Evolutionary conservation across 2,888 invertebrate species (phyloP), one percentile per base, ranked within the genome.

Genomic region (Oscheius sp.): DNA sequence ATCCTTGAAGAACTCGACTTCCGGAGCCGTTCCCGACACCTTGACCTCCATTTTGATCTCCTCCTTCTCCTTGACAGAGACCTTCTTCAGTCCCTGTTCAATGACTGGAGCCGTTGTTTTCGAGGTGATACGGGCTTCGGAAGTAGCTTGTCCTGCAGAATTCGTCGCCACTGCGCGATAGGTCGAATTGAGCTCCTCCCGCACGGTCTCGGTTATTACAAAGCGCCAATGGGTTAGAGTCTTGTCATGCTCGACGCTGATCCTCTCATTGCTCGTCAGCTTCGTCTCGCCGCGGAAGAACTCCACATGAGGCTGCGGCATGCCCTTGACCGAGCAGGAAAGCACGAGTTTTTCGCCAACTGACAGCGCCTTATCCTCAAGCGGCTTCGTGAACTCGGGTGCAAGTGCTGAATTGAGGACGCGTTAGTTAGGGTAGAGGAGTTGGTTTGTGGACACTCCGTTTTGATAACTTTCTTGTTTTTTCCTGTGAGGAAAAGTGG

Each of bases 1-100:
- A 90, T 98, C 96, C 90, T 95, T 95, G 90, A 94, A 95, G 95
- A 96, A 96, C 90, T 94, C 95, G 80, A 98, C 93, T 79, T 95
- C 94, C 93, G 76, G 94, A 86, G 93, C 93, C 58, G 94, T 93
- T 2, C 97, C 97, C 2, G 93, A 92, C 60, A 97, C 93, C 74
- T 94, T 92, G 13, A 96, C 96, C n/a, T 80, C 80, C 76, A 80
- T 79, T 29, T 77, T 62, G 48, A 82, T 77, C 35, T 84, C 77
- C 42, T 79, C 93, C 0, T 95, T 95, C 87, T 94, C 95, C 77
- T 94, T 93, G 4, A 96, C 93, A 89, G 87, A 87, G 11, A 78
- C 80, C 55, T 73, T 77, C 76, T 93, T 92, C 37, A 95, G 90
- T 75, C 93, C 93, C 90, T 94, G 94, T 58, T 93, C 92, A 86